Conservation (phyloP, 2,888 invertebrate genomes). For the Ichneumoninae sp. region DNA sequence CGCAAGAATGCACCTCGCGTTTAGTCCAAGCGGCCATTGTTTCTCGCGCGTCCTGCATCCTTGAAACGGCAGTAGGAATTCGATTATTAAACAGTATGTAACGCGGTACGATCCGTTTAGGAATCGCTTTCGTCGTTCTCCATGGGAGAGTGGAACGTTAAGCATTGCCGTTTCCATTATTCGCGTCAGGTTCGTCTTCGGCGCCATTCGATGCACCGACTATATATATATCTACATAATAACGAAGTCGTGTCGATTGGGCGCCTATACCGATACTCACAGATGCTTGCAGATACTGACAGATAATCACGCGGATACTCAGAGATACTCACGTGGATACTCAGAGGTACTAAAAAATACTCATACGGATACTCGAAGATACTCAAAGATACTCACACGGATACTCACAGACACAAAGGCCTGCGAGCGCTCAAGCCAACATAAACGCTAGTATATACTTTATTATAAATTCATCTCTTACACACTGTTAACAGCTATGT, state of each 20-base stretch:
- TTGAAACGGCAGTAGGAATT: constrained; percentile 69
- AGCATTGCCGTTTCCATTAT: constrained; percentile 12
- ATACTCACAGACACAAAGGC: no score
- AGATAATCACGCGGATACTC: no score
- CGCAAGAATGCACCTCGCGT: constrained; percentile 43
- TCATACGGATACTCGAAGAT: no score
- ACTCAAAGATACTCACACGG: no score
- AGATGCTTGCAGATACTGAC: no score
- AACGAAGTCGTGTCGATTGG: no score
- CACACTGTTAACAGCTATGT: background rate
- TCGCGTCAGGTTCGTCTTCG: constrained; percentile 14
- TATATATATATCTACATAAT: background rate
- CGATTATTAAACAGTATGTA: constrained; percentile 59
- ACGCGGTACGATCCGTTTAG: background rate
- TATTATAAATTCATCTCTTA: no score
- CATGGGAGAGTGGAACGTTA: background rate
- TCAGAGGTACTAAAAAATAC: no score
- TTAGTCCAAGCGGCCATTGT: constrained; percentile 37
- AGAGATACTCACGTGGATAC: no score
- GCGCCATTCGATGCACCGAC: constrained; percentile 8
- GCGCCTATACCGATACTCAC: no score
- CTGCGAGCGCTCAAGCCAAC: no score
- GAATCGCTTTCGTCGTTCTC: constrained; percentile 10
- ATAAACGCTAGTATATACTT: no score
- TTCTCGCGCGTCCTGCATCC: constrained; percentile 69